A percentile compares a stretch with the other conserved stretches of the same genome.
Conservation (phyloP, 2,797 vertebrate species). For the Melanotaenia maccullochi region DNA sequence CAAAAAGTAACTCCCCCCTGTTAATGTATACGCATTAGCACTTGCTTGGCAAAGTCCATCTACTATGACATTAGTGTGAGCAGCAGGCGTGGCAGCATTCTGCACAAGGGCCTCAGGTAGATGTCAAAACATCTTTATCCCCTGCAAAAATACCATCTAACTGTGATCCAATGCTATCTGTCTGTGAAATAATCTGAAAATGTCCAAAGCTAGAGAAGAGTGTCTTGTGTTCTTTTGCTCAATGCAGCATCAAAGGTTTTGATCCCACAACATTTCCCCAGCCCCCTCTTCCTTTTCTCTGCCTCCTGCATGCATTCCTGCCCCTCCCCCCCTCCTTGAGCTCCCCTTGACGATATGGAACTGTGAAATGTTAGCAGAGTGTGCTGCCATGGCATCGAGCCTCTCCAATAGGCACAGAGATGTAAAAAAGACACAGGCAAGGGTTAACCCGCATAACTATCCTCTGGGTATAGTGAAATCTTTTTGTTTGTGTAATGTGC, state of each 20-base stretch:
- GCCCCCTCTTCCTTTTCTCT: conserved; percentile 55
- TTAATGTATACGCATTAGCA: conserved; percentile 61
- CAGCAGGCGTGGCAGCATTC: conserved; percentile 60
- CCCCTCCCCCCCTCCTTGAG: conserved; percentile 62
- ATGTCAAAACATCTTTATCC: conserved; percentile 39
- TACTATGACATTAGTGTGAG: conserved; percentile 45
- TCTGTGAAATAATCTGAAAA: conserved; percentile 22
- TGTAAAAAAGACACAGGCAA: conserved; percentile 32
- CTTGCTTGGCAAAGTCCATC: conserved; percentile 44
- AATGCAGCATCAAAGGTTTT: conserved; percentile 63
- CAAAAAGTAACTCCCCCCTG: conserved; percentile 44
- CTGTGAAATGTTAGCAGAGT: conserved; percentile 69
- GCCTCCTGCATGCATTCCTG: conserved; percentile 68
- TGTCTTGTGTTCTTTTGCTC: conserved; percentile 24
- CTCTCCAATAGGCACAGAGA: conserved; percentile 36
- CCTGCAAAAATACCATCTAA: conserved; percentile 1
- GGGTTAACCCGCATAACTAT: conserved; percentile 17
- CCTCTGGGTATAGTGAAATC: neutral
- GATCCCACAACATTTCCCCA: conserved; percentile 50
- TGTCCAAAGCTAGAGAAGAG: conserved; percentile 15
- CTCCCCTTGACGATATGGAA: conserved; percentile 60
- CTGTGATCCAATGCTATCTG: neutral
- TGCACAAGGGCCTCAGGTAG: conserved; percentile 38
- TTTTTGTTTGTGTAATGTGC: conserved; percentile 36
- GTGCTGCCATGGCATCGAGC: conserved; percentile 52